phyloP scores from a whole-genome alignment of 1,140 invertebrate genomes.

The Anastrepha obliqua region DNA sequence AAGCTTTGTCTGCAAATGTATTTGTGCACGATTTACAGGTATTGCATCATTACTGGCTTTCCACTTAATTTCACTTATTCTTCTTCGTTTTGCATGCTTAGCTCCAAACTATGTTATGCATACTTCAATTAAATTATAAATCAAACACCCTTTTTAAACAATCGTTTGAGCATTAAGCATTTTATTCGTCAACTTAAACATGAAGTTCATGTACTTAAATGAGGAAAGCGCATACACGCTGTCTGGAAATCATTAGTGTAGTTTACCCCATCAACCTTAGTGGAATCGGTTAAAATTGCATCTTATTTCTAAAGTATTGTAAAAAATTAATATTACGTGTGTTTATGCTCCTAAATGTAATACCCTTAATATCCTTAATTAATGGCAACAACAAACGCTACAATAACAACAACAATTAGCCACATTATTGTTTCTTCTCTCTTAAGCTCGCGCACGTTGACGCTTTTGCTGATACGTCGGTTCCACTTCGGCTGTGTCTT shows the following conservation, averaged over 20 bases:
- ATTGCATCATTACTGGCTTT: too few species aligned
- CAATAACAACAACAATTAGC: slow-evolving; percentile 29
- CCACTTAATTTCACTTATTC: too few species aligned
- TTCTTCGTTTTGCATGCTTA: too few species aligned
- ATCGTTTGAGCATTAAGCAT: not conserved
- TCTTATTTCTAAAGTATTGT: not conserved
- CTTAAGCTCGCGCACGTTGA: slow-evolving; percentile 19
- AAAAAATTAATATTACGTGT: not conserved
- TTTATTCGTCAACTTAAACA: slow-evolving; percentile 42
- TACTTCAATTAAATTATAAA: too few species aligned
- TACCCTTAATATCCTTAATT: slow-evolving; percentile 6
- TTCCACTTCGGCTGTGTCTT: slow-evolving; percentile 13
- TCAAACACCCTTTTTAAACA: not conserved
- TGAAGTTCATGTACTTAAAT: slow-evolving; percentile 6
- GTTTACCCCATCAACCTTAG: slow-evolving; percentile 28
- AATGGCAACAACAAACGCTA: slow-evolving; percentile 37
- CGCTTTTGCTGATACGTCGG: not conserved
- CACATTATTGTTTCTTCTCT: not conserved
- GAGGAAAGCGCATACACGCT: not conserved
- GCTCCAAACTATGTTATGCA: too few species aligned
- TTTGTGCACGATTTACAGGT: too few species aligned
- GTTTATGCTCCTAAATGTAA: too few species aligned
- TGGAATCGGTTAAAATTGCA: not conserved
- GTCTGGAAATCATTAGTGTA: slow-evolving; percentile 48
- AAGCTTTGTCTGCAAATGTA: too few species aligned